Base-by-base conservation (phyloP, 2,888 invertebrate genomes). In the Hedychridium roseum region DNA sequence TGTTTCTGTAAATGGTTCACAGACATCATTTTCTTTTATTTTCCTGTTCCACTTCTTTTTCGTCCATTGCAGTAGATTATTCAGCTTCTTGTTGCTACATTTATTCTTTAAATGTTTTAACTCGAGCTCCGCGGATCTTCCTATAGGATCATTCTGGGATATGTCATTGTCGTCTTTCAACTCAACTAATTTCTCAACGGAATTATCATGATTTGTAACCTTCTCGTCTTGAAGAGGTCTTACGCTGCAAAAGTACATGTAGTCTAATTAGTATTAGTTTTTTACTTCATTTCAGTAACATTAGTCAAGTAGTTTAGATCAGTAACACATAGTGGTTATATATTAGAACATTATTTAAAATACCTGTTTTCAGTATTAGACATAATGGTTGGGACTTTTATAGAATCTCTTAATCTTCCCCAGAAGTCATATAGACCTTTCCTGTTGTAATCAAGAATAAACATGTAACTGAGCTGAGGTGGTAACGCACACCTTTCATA, bases 401-500 rank as follows among this genome's bases (percentile, higher is more conserved):
- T 76, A 0, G 89, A 86, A 51, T 83, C 80, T 23, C 82, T 79
- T 16, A 91, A 79, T 63, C 85, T 86, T 4, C 84, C 82, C 90
- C 91, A 92, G 78, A 91, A 90, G 74, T 89, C 85, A 67, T 84
- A 87, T 4, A 85, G 74, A 1, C 81, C 80, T 1, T 81, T 74
- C 47, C 82, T 80, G 12, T 80, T 79, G 64, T 85, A 87, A 65
- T 86, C 84, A 54, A 92, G 79, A 60, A 84, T 83, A 70, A 85
- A 87, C 71, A 88, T 88, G 66, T 85, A 87, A 18, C 81, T 83
- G 39, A 91, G 78, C 64, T 88, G 86, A 17, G 80, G 78, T 1
- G 92, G 92, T 56, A 91, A 75, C 40, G 79, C 72, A 66, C 88
- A 88, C 5, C 79, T 74, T 52, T 86, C 82, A 72, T 88, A 90